Conservation (phyloP, 1,140 invertebrate genomes). For the Drosophila sulfurigaster region DNA sequence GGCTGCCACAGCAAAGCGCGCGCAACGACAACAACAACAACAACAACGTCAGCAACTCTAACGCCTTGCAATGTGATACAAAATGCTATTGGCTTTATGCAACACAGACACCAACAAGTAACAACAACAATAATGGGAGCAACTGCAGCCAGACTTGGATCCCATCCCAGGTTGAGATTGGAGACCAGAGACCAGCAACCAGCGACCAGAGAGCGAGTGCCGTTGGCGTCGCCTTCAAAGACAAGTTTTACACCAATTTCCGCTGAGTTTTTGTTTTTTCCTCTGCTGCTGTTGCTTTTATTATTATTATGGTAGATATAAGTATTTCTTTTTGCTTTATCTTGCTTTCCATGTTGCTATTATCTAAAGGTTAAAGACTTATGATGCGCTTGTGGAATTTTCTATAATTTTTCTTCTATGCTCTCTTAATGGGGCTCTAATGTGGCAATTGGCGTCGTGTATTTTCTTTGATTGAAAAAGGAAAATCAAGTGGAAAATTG, state of each 20-base stretch:
- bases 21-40: constrained; percentile 18
- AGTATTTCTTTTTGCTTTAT: constrained; percentile 23
- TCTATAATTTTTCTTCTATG: constrained; percentile 54
- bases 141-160: constrained; percentile 33
- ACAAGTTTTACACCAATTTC: constrained; percentile 80
- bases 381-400: constrained; percentile 63
- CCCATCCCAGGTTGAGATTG: constrained; percentile 25
- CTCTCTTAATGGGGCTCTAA: constrained; percentile 67
- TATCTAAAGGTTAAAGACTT: constrained; percentile 76
- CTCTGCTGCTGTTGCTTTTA: background rate
- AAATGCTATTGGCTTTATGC: constrained; percentile 65
- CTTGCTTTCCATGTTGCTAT: constrained; percentile 40
- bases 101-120: constrained; percentile 42
- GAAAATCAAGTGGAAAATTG: constrained; percentile 66
- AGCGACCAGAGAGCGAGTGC: constrained; percentile 27
- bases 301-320: constrained; percentile 25
- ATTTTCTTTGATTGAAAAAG: constrained; percentile 72
- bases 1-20: constrained; percentile 15
- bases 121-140: constrained; percentile 46
- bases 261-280: constrained; percentile 34
- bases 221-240: constrained; percentile 59
- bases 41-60: constrained; percentile 37
- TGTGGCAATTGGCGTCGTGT: constrained; percentile 69
- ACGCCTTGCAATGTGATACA: constrained; percentile 74
- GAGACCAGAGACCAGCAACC: no score